phyloP scores from a whole-genome alignment of 1,140 invertebrate genomes.

The Pseudachorutes palmiensis region DNA sequence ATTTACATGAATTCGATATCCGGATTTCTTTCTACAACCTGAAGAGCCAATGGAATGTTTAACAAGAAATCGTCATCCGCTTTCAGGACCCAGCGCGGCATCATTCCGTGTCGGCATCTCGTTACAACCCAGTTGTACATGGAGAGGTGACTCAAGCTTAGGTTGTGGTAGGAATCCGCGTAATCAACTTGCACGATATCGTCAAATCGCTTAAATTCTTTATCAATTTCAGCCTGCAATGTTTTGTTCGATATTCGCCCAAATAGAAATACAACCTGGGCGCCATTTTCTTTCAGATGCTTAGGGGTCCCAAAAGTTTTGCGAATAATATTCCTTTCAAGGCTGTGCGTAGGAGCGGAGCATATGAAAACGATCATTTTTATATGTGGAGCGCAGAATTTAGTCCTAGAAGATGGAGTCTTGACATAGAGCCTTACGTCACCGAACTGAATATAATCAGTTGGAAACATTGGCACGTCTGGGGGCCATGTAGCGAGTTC shows the following conservation, averaged over 20 bases:
- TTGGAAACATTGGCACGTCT: neutral
- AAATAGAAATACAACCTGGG: conserved; percentile 15
- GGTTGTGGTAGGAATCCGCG: neutral
- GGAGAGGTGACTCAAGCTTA: neutral
- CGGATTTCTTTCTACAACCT: conserved; percentile 9
- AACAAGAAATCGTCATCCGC: conserved; percentile 22
- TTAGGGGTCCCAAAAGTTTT: conserved; percentile 11
- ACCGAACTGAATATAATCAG: conserved; percentile 15
- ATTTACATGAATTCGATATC: conserved; percentile 14
- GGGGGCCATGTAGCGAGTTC: neutral
- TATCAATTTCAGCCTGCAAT: neutral
- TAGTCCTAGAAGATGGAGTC: neutral
- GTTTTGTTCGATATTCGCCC: conserved; percentile 2
- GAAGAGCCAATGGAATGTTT: conserved; percentile 13
- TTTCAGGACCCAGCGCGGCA: conserved; percentile 12
- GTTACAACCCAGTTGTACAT: neutral
- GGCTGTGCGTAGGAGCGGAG: conserved; percentile 10
- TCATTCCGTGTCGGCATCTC: neutral
- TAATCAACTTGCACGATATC: conserved; percentile 62
- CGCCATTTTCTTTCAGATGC: neutral
- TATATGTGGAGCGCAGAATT: conserved; percentile 5
- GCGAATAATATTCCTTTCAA: conserved; percentile 10
- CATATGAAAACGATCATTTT: conserved; percentile 22
- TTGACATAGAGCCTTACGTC: neutral
- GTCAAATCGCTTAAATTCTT: conserved; percentile 50